Evolutionary conservation across 2,797 vertebrate species (phyloP).

Genomic region (Sebastes aleutianus): DNA sequence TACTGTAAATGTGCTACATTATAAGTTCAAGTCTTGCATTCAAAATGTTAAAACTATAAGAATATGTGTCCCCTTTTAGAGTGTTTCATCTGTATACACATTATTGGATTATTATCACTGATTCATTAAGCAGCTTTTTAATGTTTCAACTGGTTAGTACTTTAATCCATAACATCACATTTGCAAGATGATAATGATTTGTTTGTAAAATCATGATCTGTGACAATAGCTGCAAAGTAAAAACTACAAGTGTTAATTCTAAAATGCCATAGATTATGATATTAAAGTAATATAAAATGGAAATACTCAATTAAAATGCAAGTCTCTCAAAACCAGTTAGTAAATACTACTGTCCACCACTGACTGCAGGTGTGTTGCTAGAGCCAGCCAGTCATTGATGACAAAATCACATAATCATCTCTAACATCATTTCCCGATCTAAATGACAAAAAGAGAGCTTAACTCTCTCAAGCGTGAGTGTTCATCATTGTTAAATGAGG

Average conservation of each 20-base stretch:
- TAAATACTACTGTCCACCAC: not conserved
- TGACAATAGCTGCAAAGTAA: not conserved
- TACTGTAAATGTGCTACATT: not conserved
- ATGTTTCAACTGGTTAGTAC: not conserved
- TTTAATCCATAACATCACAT: not conserved
- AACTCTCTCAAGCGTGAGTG: not conserved
- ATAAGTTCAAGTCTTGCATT: not conserved
- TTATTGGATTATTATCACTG: not conserved
- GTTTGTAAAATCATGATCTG: not conserved
- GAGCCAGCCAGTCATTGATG: not conserved
- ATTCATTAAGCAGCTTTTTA: not conserved
- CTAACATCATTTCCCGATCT: constrained; percentile 10
- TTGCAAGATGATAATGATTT: not conserved
- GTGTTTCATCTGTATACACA: not conserved
- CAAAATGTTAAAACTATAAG: not conserved
- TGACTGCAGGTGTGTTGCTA: not conserved
- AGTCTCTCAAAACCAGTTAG: not conserved
- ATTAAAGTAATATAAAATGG: not conserved
- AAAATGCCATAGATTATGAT: not conserved
- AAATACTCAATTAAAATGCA: not conserved
- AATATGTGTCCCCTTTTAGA: not conserved
- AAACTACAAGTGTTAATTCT: not conserved
- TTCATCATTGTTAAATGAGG: constrained; percentile 21
- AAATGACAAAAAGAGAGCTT: not conserved
- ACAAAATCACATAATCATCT: constrained; percentile 20